Evolutionary conservation across 2,888 invertebrate species (phyloP), one percentile per base, ranked within the genome.

Genomic region (Mermis nigrescens): DNA sequence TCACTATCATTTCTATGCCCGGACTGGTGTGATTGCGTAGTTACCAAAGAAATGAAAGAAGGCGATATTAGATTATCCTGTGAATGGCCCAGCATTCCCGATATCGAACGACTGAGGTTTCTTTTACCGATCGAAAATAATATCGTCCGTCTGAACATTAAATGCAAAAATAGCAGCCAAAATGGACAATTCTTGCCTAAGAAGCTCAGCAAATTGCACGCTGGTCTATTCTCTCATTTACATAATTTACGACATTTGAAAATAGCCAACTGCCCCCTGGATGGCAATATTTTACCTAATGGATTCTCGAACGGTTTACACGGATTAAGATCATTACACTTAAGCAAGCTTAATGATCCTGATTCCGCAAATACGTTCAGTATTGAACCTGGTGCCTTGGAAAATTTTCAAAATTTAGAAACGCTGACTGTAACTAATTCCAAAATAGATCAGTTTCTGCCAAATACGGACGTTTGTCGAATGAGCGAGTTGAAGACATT

Each of bases 401-500:
- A 7, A 19, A 38, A 12, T 38, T 38, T 38, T 7, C 7, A 38
- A 38, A 28, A 22, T 62, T 31, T 62, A 57, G 60, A 62, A 45
- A 31, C 26, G 28, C 54, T 62, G 15, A 28, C 60, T 4, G 29
- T 48, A 1, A n/a, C 22, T 38, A 19, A 38, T 4, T 59, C 27
- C 24, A 31, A 31, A 27, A 2, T 62, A 22, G 12, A 19, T 19
- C 4, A 2, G 1, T 15, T 19, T 46, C 19, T 63, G 15, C 62
- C 62, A 2, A 48, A 4, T 7, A 27, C 15, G 12, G 62, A 55
- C n/a, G 32, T 62, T 2, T 63, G 62, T 45, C 29, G 15, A 2
- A 32, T 56, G 51, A 31, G 4, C 2, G 59, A 63, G 7, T 52
- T 62, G 46, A 62, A 61, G 26, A 19, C 19, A 19, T 31, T 62